Base-by-base conservation (phyloP, 2,113 vertebrate genomes). In the Oncorhynchus clarkii region DNA sequence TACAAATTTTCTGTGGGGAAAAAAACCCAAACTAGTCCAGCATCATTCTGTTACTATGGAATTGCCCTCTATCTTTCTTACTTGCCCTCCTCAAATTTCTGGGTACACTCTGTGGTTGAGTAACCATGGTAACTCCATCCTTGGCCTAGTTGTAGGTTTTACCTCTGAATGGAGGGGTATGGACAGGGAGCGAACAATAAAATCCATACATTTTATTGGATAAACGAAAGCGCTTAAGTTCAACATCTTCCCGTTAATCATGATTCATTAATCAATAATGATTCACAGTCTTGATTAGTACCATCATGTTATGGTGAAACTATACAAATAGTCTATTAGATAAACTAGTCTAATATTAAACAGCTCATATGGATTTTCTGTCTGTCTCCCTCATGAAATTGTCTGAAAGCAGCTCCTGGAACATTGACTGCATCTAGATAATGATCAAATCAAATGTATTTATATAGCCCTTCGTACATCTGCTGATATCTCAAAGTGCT, bases 61-160 rank as follows among this genome's bases (percentile, higher is more conserved):
- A 45, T 45, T 45, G 39, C 39, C 39, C 9, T 12, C 9, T 45
- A 11, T 45, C 39, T 45, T 45, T 12, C 39, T 45, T 45, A 12
- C 39, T 12, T 45, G 39, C 39, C 39, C 39, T 45, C 39, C 39
- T 45, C 39, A 9, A 45, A 45, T 45, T 0, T 45, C 2, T 45
- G 39, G 39, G 9, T 45, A 45, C 39, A 3, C 8, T 45, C 39
- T 45, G 9, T 45, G 39, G 9, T 62, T 62, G 59, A 62, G 59
- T 62, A 22, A 22, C 88, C 85, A 92, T 90, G 81, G 88, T 81
- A 90, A 91, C 87, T 72, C 27, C 78, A 89, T 86, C 82, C 70
- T 80, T 90, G 84, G 85, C 89, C 87, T 86, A 87, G 76, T 93
- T 91, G 83, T 87, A 80, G 84, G 78, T 86, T 86, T 87, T 86